These are phyloP conservation scores for Acronicta leporina DNA, from an alignment of 2,888 invertebrate species.

Conservation along the genomic window DNA sequence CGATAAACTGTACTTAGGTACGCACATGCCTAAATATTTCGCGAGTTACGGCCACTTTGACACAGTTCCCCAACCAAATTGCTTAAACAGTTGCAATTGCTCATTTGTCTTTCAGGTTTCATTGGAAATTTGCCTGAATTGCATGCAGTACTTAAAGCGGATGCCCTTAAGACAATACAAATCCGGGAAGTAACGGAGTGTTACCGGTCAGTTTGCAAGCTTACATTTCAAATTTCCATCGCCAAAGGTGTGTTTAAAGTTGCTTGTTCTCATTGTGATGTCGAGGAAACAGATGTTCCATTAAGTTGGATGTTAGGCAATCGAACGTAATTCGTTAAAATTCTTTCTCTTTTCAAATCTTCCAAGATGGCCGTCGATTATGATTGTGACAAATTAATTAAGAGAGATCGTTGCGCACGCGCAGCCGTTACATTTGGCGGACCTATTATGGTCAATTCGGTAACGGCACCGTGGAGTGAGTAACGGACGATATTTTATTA, in stretches of 20 bases:
- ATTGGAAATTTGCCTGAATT: slow-evolving; percentile 24
- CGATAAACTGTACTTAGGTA: slow-evolving; percentile 60
- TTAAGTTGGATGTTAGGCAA: background rate
- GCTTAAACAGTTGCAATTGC: slow-evolving; percentile 34
- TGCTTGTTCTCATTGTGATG: slow-evolving; percentile 10
- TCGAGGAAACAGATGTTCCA: slow-evolving; percentile 16
- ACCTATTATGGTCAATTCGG: slow-evolving; percentile 72
- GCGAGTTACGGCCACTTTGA: slow-evolving; percentile 49
- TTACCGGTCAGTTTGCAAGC: slow-evolving; percentile 36
- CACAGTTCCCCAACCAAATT: slow-evolving; percentile 35
- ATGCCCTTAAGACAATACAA: slow-evolving; percentile 54
- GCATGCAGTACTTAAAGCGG: slow-evolving; percentile 34
- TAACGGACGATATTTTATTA: slow-evolving; percentile 73
- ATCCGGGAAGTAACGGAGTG: slow-evolving; percentile 57
- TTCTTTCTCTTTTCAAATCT: slow-evolving; percentile 29
- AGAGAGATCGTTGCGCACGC: slow-evolving; percentile 68
- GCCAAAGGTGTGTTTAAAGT: slow-evolving; percentile 32
- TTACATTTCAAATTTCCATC: slow-evolving; percentile 35
- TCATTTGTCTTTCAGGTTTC: slow-evolving; percentile 23
- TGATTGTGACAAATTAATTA: slow-evolving; percentile 68
- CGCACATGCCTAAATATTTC: slow-evolving; percentile 52
- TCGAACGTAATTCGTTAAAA: slow-evolving; percentile 9
- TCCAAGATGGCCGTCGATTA: slow-evolving; percentile 32
- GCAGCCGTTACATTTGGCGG: slow-evolving; percentile 63
- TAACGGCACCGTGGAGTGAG: slow-evolving; percentile 75